Conservation (phyloP, 2,113 vertebrate species). For the Loxodonta africana region DNA sequence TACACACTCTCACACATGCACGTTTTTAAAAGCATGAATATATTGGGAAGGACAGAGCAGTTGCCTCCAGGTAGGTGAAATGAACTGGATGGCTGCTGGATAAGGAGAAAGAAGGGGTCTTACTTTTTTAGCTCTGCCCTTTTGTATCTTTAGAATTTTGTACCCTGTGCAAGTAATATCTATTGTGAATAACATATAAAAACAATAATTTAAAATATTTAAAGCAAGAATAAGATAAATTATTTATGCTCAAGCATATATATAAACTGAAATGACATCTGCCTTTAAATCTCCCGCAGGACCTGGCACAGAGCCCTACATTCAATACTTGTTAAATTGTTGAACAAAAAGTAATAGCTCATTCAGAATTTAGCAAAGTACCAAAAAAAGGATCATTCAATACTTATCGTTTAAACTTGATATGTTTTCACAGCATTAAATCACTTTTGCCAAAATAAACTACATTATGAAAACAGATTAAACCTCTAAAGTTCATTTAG, state of each 20-base stretch:
- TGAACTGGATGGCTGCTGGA: background rate
- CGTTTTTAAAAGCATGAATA: background rate
- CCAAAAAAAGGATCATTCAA: conserved; percentile 54
- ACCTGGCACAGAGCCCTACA: conserved; percentile 36
- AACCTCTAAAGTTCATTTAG: conserved; percentile 1
- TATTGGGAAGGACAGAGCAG: background rate
- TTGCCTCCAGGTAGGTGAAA: background rate
- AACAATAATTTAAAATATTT: conserved; percentile 51
- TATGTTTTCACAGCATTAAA: conserved; percentile 62
- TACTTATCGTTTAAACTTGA: conserved; percentile 63
- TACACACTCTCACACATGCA: background rate
- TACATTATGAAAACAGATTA: conserved; percentile 43
- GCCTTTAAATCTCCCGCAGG: conserved; percentile 21
- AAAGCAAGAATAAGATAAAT: conserved; percentile 64
- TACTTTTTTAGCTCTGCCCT: background rate
- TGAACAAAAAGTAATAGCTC: conserved; percentile 73
- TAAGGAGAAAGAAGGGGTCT: background rate
- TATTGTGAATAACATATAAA: conserved; percentile 6
- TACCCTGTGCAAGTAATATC: background rate
- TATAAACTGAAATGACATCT: conserved; percentile 57
- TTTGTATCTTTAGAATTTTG: background rate
- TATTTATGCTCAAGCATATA: conserved; percentile 27
- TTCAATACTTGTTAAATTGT: conserved; percentile 57
- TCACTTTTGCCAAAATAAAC: conserved; percentile 58
- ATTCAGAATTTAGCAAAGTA: conserved; percentile 60